Evolutionary conservation across 2,888 invertebrate genomes (phyloP), one percentile per base, ranked within the genome.

Genomic region (Nematopogon swammerdamellus): DNA sequence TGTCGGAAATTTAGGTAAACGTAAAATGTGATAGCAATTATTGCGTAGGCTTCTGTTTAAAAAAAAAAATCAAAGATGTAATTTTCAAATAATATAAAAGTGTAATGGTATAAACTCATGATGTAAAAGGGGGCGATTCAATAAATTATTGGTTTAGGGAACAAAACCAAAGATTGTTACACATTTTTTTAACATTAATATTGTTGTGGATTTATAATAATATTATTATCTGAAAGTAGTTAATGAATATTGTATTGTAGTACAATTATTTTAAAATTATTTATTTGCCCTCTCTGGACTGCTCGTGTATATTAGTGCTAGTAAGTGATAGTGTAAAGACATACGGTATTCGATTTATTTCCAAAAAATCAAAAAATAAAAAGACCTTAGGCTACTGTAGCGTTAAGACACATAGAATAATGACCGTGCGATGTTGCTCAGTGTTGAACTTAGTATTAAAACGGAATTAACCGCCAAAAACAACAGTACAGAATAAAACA

Each of bases 151-250:
- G 87, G 86, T 87, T 85, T 84, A 85, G 88, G 87, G 88, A 88
- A 85, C 88, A 88, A 87, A 85, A 85, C 88, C 88, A 88, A 88
- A 87, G 88, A 86, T 87, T 85, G 85, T 87, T 87, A 82, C 84
- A 71, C 70, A 16, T 47, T 75, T 76, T 79, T 75, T 79, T 76
- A 68, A 75, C 77, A 72, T 70, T 76, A 70, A 71, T 72, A 64
- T 74, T 75, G 75, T 77, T 77, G 75, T 73, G 73, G 73, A 72
- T 72, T 70, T 73, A 73, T 71, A 70, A 71, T 72, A 74, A 76
- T n/a, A n/a, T n/a, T n/a, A n/a, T 77, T 74, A 74, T 75, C 70
- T 71, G 74, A 69, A 67, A 68, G 65, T 58, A 72, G 71, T 68
- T 69, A 69, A 70, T 70, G 63, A 70, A 69, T 65, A 59, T 61